These are phyloP conservation scores for Potamilus streckersoni DNA, from an alignment of 1,140 invertebrate species.

Conservation along the genomic window DNA sequence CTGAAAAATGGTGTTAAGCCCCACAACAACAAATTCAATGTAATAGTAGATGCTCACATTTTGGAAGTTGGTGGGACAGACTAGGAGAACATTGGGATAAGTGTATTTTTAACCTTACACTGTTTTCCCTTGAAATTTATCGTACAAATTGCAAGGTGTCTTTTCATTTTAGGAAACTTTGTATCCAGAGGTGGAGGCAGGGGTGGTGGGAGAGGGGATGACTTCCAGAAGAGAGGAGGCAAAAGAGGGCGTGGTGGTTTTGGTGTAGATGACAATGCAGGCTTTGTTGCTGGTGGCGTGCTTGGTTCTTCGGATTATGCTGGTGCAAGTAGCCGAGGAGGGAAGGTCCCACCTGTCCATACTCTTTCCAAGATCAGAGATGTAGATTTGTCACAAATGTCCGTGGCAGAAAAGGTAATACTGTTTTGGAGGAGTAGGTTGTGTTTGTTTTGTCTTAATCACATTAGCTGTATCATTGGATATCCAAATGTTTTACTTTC, in stretches of 20 bases:
- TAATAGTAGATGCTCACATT: no score
- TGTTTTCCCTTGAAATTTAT: no score
- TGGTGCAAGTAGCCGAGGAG: background rate
- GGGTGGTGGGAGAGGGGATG: background rate
- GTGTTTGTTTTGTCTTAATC: background rate
- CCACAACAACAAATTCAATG: no score
- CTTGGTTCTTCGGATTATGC: background rate
- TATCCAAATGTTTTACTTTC: background rate
- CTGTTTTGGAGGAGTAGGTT: background rate
- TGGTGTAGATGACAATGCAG: slow-evolving; percentile 8
- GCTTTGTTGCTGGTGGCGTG: slow-evolving; percentile 2
- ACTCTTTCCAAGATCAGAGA: slow-evolving; percentile 31
- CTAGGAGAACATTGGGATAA: no score
- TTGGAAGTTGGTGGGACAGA: no score
- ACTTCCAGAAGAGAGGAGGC: background rate
- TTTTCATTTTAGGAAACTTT: no score
- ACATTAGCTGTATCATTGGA: no score
- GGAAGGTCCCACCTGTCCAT: slow-evolving; percentile 37
- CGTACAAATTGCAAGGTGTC: no score
- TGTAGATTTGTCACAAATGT: slow-evolving; percentile 38
- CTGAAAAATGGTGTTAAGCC: no score
- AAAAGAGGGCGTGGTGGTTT: slow-evolving; percentile 4
- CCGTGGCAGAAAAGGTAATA: slow-evolving; percentile 39
- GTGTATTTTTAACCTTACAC: no score
- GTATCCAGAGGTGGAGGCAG: slow-evolving; percentile 4